Evolutionary conservation across 1,140 invertebrate species (phyloP).

Genomic region (Saccostrea glomerata): DNA sequence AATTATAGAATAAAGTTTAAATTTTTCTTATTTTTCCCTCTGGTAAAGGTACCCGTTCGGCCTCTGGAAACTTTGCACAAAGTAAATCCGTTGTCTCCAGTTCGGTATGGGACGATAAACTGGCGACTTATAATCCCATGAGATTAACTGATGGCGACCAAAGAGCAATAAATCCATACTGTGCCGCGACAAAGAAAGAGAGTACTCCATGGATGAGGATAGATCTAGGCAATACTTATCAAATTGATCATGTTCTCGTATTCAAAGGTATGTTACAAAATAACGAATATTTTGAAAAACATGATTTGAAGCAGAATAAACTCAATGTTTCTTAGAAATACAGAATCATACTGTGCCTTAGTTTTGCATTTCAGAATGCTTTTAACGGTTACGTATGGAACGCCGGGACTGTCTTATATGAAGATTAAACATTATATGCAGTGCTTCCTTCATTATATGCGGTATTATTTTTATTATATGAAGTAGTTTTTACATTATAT

Average conservation of each 20-base stretch:
- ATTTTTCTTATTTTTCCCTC: no score
- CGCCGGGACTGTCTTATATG: slow-evolving; percentile 14
- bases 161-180: not conserved
- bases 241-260: not conserved
- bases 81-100: not conserved
- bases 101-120: not conserved
- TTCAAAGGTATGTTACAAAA: not conserved
- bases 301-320: no score
- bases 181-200: not conserved
- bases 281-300: no score
- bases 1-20: no score
- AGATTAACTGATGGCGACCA: not conserved
- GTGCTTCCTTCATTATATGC: not conserved
- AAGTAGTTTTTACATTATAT: not conserved
- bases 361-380: no score
- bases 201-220: not conserved
- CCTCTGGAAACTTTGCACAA: not conserved
- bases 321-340: no score
- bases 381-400: not conserved
- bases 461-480: no score
- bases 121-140: no score
- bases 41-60: not conserved
- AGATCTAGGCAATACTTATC: not conserved
- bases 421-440: not conserved
- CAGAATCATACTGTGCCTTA: no score